A percentile compares a stretch with the other conserved stretches of the same genome.
These are phyloP conservation scores for Smittia sp. DNA, from an alignment of 2,888 invertebrate species.

Conservation along the genomic window DNA sequence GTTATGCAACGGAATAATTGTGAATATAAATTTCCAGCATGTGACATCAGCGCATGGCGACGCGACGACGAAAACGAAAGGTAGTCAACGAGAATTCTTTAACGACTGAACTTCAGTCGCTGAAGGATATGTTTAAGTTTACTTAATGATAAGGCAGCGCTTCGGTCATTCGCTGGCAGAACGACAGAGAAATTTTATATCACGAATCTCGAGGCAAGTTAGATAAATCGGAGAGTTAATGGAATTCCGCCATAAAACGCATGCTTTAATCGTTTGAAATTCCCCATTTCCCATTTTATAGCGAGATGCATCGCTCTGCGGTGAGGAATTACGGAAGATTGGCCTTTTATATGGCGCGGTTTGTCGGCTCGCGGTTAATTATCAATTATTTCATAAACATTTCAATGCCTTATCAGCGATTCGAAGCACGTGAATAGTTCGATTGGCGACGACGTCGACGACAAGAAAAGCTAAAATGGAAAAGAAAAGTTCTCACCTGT, in stretches of 20 bases:
- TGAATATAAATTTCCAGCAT: constrained; percentile 1
- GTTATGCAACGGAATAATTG: not conserved
- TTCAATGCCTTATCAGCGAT: not conserved
- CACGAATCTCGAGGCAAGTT: not conserved
- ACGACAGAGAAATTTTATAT: not conserved
- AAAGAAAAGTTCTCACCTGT: constrained; percentile 55
- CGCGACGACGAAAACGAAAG: not conserved
- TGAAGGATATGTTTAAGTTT: not conserved
- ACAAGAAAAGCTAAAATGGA: constrained; percentile 42
- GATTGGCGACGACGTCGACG: not conserved
- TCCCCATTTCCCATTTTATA: not conserved
- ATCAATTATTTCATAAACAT: constrained; percentile 5
- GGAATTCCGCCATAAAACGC: constrained; percentile 12
- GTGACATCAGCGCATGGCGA: not conserved
- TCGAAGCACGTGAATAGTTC: not conserved
- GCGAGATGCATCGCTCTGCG: not conserved
- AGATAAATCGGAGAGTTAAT: not conserved
- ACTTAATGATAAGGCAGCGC: not conserved
- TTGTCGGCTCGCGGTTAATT: constrained; percentile 3
- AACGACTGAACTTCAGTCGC: not conserved
- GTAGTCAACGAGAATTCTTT: not conserved
- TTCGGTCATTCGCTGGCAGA: not conserved
- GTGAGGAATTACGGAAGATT: not conserved
- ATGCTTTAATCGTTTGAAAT: constrained; percentile 2
- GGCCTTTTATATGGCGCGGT: not conserved